These are phyloP conservation scores for Colletes collaris DNA, from an alignment of 2,888 invertebrate genomes.

Conservation along the genomic window DNA sequence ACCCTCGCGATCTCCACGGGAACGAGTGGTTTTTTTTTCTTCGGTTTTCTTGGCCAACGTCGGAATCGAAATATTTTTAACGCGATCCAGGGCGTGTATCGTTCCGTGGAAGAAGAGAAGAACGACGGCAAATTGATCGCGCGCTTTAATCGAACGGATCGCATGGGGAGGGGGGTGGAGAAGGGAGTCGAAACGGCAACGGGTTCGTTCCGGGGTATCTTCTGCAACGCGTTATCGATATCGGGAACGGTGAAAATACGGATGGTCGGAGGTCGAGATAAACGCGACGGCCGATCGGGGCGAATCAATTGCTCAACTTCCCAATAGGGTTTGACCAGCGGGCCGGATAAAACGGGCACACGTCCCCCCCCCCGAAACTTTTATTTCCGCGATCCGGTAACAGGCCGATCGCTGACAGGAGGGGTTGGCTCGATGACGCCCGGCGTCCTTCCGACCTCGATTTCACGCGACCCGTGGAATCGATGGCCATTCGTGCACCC, in stretches of 20 bases:
- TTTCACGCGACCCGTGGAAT: constrained; percentile 54
- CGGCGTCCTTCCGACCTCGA: constrained; percentile 63
- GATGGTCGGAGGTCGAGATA: constrained; percentile 22
- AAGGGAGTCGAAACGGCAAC: background rate
- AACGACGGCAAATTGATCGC: constrained; percentile 3
- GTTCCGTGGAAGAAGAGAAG: background rate
- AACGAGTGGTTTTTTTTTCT: background rate
- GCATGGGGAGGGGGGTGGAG: too few relatives aligned
- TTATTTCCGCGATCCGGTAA: constrained; percentile 38
- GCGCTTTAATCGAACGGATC: constrained; percentile 14
- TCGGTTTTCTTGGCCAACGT: background rate
- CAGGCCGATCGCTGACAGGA: constrained; percentile 27
- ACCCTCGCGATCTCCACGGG: background rate
- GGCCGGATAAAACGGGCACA: constrained; percentile 30
- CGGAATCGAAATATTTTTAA: constrained; percentile 12
- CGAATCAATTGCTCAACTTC: constrained; percentile 53
- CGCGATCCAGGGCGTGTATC: background rate
- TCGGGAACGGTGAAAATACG: constrained; percentile 20
- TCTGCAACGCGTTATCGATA: constrained; percentile 36
- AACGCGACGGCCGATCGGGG: constrained; percentile 38
- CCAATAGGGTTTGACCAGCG: constrained; percentile 43
- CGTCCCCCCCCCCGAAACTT: constrained; percentile 17
- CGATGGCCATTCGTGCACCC: constrained; percentile 52
- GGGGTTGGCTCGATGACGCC: constrained; percentile 31
- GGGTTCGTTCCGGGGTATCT: constrained; percentile 23